Percentiles rank a stretch among this genome's conserved stretches.
phyloP scores from a whole-genome alignment of 1,140 invertebrate genomes.

The Diplogasteroides magnus region DNA sequence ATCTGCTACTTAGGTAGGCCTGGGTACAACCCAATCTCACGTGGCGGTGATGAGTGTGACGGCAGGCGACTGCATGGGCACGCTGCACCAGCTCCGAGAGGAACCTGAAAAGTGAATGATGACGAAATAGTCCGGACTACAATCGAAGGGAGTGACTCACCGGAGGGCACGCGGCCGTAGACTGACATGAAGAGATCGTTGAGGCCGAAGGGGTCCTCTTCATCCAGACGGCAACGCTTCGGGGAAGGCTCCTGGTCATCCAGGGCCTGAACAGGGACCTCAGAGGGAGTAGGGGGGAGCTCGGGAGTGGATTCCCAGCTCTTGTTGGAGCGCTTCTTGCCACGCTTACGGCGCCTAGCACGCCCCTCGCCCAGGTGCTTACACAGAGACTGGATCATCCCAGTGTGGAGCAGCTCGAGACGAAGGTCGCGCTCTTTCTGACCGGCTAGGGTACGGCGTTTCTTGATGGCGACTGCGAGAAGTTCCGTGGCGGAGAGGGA shows the following conservation, averaged over 20 bases:
- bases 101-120: neutral
- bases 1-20: too few species aligned
- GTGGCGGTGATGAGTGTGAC: neutral
- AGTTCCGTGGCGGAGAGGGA: neutral
- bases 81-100: neutral
- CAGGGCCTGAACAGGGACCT: constrained; percentile 1
- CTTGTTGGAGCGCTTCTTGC: constrained; percentile 2
- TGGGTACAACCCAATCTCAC: neutral
- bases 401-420: constrained; percentile 20
- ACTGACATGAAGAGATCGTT: constrained; percentile 1
- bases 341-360: constrained; percentile 19
- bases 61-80: neutral
- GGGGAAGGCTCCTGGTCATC: constrained; percentile 4
- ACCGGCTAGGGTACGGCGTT: constrained; percentile 1
- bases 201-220: constrained; percentile 13
- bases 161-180: neutral
- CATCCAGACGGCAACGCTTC: neutral
- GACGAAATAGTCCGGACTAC: neutral
- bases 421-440: constrained; percentile 8
- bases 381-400: constrained; percentile 23
- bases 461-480: constrained; percentile 19
- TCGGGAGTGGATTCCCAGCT: constrained; percentile 10
- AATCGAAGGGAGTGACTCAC: neutral
- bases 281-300: neutral
- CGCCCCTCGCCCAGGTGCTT: constrained; percentile 23